Evolutionary conservation across 2,888 invertebrate genomes (phyloP).

Genomic region (Apamea sordens): DNA sequence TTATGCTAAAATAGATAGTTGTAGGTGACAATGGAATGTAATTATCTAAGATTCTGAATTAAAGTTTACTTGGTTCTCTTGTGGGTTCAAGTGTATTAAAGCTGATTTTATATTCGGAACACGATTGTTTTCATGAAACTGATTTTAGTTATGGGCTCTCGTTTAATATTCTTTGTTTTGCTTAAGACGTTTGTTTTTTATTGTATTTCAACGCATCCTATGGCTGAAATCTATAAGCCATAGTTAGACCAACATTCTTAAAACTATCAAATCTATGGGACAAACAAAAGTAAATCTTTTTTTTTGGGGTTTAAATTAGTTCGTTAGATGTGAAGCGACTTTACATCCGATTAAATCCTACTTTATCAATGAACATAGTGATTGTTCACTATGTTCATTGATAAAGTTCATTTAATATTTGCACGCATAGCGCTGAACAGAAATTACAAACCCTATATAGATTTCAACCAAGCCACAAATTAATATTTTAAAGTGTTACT

Average conservation of each 20-base stretch:
- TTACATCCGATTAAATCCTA: neutral
- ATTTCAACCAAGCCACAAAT: conserved; percentile 53
- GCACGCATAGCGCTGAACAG: conserved; percentile 10
- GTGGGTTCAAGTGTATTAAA: neutral
- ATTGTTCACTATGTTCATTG: no score
- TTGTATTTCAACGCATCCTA: conserved; percentile 19
- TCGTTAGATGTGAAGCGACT: neutral
- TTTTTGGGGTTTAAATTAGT: neutral
- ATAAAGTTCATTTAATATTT: no score
- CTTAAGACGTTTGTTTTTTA: conserved; percentile 26
- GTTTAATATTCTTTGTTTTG: conserved; percentile 9
- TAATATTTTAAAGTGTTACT: conserved; percentile 33
- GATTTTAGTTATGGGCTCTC: neutral
- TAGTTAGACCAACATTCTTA: neutral
- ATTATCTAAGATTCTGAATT: conserved; percentile 7
- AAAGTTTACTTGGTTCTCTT: neutral
- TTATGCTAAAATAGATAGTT: neutral
- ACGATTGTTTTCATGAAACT: neutral
- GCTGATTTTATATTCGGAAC: neutral
- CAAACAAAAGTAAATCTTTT: neutral
- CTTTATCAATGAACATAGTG: neutral
- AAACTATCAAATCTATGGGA: neutral
- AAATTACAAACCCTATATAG: conserved; percentile 20
- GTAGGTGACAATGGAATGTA: neutral
- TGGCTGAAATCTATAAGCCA: conserved; percentile 50